A percentile compares a stretch with the other conserved stretches of the same genome.
Evolutionary conservation across 2,113 vertebrate species (phyloP).

Genomic region (Amphiprion percula): DNA sequence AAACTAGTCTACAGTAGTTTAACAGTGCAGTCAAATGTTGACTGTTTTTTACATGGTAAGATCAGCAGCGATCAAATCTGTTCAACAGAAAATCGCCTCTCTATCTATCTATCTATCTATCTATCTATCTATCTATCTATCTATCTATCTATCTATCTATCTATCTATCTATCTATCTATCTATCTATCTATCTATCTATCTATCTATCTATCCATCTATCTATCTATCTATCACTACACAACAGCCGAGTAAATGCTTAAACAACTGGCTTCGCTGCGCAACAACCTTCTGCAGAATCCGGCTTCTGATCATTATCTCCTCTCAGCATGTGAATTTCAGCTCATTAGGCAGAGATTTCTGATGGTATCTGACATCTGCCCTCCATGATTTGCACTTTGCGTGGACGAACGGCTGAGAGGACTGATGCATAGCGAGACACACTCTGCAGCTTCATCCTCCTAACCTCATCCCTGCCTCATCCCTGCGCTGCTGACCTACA

Average conservation of each 20-base stretch:
- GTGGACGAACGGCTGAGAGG: constrained; percentile 1
- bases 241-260: constrained; percentile 1
- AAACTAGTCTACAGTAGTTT: no score
- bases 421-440: constrained; percentile 14
- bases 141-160: no score
- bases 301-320: background rate
- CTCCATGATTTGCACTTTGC: background rate
- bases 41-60: background rate
- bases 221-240: background rate
- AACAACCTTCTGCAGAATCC: background rate
- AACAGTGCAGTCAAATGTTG: no score
- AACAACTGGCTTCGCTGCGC: background rate
- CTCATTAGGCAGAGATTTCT: constrained; percentile 7
- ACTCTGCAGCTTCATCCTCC: constrained; percentile 30
- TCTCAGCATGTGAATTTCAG: background rate
- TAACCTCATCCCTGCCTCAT: constrained; percentile 70
- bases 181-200: no score
- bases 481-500: constrained; percentile 83
- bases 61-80: background rate
- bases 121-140: no score
- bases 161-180: no score
- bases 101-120: no score
- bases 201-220: no score
- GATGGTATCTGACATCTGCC: constrained; percentile 27
- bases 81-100: background rate